Base-by-base conservation (phyloP, 2,888 invertebrate species). In the Achlya flavicornis region DNA sequence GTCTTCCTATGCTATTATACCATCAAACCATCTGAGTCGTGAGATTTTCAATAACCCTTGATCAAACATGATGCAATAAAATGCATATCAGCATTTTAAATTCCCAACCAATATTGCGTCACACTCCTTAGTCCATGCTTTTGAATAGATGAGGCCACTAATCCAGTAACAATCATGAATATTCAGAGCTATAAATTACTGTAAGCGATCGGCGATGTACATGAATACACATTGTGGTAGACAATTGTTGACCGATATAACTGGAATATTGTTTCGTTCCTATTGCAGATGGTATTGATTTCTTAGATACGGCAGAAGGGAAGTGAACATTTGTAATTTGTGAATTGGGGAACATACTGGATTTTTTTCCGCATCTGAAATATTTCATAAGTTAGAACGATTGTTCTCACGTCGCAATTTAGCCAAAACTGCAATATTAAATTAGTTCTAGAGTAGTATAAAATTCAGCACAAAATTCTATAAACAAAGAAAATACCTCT, bases 181-280 rank as follows among this genome's bases (percentile, higher is more conserved):
- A 65, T 65, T 62, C 62, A 57, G 58, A 7, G 16, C n/a, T 19
- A 46, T 58, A 62, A 65, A 63, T 65, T 62, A 65, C 60, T 58
- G 63, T 61, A 61, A 63, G 46, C 61, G 60, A 61, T 63, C 62
- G 19, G 12, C 35, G 33, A 57, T 41, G 19, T 33, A 60, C 64
- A 58, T 64, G 61, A 64, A 61, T 63, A 65, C 57, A 43, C 41
- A 63, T 61, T 38, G 59, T 60, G 41, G 60, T 16, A 19, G 14
- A 5, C 16, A 53, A 53, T 19, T 58, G 33, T 58, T 58, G 33
- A 57, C 26, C 26, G 16, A 58, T 58, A 33, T 58, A 58, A 11
- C n/a, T n/a, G 14, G 33, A 35, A 12, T 19, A 58, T 58, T 58
- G 58, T 53, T 53, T 53, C 19, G 46, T 53, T 53, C 16, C 53